Evolutionary conservation across 2,888 invertebrate species (phyloP).

Genomic region (Lobophora halterata): DNA sequence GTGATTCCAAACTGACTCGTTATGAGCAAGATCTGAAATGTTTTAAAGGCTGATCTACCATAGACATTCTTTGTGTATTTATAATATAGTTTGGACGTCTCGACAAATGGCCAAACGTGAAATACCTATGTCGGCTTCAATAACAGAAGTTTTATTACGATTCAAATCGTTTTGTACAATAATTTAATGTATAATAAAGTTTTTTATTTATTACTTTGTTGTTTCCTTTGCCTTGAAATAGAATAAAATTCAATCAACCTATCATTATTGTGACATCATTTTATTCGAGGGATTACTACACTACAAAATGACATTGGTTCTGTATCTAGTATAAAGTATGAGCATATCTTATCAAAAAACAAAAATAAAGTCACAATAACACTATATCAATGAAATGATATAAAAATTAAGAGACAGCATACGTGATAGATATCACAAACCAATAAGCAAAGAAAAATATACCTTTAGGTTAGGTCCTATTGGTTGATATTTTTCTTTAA

Average conservation of each 20-base stretch:
- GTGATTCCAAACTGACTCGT: constrained; percentile 54
- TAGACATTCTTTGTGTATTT: constrained; percentile 59
- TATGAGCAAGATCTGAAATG: constrained; percentile 65
- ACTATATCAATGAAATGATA: too few relatives aligned
- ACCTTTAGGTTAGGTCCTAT: too few relatives aligned
- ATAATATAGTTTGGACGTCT: constrained; percentile 49
- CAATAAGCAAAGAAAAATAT: too few relatives aligned
- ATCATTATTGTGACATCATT: background rate
- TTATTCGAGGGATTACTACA: constrained; percentile 1
- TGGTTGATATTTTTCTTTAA: too few relatives aligned
- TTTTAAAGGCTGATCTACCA: constrained; percentile 65
- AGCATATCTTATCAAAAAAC: too few relatives aligned
- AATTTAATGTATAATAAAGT: constrained; percentile 79
- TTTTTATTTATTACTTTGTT: constrained; percentile 65
- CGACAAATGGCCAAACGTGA: constrained; percentile 52
- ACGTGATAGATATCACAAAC: too few relatives aligned
- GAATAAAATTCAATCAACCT: too few relatives aligned
- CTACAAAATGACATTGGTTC: constrained; percentile 10
- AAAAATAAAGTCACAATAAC: too few relatives aligned
- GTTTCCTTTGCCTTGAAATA: constrained; percentile 32
- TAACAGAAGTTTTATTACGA: constrained; percentile 70
- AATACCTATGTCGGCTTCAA: constrained; percentile 65
- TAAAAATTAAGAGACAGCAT: too few relatives aligned
- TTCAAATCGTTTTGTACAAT: constrained; percentile 67
- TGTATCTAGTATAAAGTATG: background rate